A percentile compares a stretch with the other conserved stretches of the same genome.
These are phyloP conservation scores for Oceanites oceanicus DNA, from an alignment of 2,113 vertebrate genomes.

Conservation along the genomic window DNA sequence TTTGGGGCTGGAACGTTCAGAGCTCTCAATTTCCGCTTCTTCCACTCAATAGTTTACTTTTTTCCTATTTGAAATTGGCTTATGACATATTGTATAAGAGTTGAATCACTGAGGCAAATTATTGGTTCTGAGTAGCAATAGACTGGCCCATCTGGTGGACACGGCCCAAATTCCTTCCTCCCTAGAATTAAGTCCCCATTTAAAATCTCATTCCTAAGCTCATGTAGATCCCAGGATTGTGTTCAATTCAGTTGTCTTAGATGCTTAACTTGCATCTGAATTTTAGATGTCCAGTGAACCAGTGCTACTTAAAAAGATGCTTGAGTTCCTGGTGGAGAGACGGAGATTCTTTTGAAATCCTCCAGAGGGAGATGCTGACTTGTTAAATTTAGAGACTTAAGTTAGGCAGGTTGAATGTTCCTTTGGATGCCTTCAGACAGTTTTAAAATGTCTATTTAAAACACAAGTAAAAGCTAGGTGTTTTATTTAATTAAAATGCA, in stretches of 20 bases:
- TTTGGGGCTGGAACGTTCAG: background rate
- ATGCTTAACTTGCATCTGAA: background rate
- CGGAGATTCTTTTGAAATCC: background rate
- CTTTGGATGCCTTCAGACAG: background rate
- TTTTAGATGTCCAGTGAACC: background rate
- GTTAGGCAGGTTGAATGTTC: background rate
- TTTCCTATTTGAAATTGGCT: background rate
- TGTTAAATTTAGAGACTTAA: background rate
- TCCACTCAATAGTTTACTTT: background rate
- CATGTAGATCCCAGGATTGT: background rate
- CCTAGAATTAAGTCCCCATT: background rate
- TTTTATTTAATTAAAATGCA: background rate
- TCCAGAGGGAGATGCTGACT: background rate
- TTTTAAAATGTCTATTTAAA: background rate
- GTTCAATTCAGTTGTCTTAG: background rate
- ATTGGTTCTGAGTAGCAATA: background rate
- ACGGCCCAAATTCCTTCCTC: background rate
- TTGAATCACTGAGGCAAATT: background rate
- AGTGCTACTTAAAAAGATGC: background rate
- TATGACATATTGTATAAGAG: background rate
- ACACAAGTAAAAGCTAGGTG: background rate
- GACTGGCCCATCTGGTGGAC: background rate
- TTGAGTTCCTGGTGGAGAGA: background rate
- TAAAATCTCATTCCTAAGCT: background rate
- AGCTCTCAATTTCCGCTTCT: background rate